Evolutionary conservation across 1,140 invertebrate species (phyloP).

Genomic region (Polypedilum vanderplanki): DNA sequence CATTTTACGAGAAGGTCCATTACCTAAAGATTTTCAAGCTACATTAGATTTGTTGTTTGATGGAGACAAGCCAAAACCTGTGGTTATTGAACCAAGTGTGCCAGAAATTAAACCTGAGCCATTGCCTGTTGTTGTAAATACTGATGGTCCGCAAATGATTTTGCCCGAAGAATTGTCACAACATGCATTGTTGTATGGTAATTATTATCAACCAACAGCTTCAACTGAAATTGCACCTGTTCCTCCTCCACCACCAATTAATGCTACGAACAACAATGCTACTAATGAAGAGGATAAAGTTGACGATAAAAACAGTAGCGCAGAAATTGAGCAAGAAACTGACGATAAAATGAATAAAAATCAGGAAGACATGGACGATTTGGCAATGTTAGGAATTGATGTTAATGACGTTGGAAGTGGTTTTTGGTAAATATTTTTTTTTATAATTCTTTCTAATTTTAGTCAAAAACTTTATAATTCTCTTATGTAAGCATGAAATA

Average conservation of each 20-base stretch:
- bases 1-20: conserved; percentile 36
- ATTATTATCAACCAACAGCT: not conserved
- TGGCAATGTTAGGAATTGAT: not conserved
- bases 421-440: not conserved
- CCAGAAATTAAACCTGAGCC: not conserved
- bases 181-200: not conserved
- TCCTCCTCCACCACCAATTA: not conserved
- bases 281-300: not conserved
- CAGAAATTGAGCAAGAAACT: not conserved
- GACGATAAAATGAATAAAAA: not conserved
- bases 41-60: conserved; percentile 66
- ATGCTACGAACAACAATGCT: not conserved
- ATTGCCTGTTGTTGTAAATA: not conserved
- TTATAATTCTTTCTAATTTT: not conserved
- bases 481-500: conserved; percentile 37
- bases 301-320: not conserved
- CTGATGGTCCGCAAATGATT: conserved; percentile 21
- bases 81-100: not conserved
- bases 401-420: conserved; percentile 22
- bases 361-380: not conserved
- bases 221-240: not conserved
- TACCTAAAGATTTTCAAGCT: conserved; percentile 60
- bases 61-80: conserved; percentile 32
- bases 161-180: conserved; percentile 15
- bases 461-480: conserved; percentile 30